Base-by-base conservation (phyloP, 1,140 invertebrate genomes). In the Lepidurus arcticus region DNA sequence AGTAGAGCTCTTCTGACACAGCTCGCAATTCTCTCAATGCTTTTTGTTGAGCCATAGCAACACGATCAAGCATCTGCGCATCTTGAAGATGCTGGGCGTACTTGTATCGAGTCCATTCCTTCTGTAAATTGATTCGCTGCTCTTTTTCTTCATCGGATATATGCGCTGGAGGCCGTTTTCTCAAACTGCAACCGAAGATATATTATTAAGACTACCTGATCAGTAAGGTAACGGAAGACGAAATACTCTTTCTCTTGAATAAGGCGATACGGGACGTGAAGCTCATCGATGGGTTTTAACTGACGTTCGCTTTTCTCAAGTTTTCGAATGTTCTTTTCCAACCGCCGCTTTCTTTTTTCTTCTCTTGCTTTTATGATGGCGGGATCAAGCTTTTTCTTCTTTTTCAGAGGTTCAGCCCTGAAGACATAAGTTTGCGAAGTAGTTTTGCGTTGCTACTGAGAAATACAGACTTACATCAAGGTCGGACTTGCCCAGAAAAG, bases 341-440 rank as follows among this genome's bases (percentile, higher is more conserved):
- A 80, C 85, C 91, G 94, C 82, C 88, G 94, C 80, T 89, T 91
- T 81, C 86, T 92, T 75, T 92, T 88, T 16, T 96, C 94, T 84
- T 94, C 93, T 82, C 93, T 87, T 13, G 89, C 88, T 84, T 89
- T 92, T 1, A 94, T 80, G 43, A 96, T 86, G 13, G 87, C 86
- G 42, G 94, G 94, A 87, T 97, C 94, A 6, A 95, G 78, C 83
- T 88, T 91, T 83, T 92, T 95, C 84, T 94, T 96, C 85, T 93
- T 96, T 83, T 93, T 96, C 80, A 96, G 84, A 3, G 95, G 94
- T 85, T 96, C 94, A 44, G 88, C 92, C 82, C 90, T 91, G 81
- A 42, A 42, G 77, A 78, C 53, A 80, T 75, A 53, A n/a, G 44
- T 10, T 43, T 76, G 3, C 43, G 7, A 76, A 76, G n/a, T 9